A percentile compares a stretch with the other conserved stretches of the same genome.
Evolutionary conservation across 2,888 invertebrate genomes (phyloP).

Genomic region (Vanessa cardui): DNA sequence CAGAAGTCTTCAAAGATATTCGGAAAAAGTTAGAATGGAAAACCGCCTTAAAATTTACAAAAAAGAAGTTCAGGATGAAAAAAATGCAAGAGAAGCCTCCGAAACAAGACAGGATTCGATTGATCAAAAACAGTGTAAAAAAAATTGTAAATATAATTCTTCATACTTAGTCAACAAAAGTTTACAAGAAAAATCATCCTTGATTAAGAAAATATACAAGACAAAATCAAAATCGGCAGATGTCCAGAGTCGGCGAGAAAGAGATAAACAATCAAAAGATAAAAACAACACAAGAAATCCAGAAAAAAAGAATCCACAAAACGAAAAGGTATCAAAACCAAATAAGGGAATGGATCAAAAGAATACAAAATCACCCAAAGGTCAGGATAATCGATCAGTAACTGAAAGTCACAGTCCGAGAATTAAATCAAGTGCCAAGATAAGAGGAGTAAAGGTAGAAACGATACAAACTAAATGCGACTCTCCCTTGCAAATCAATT

Average conservation of each 20-base stretch:
- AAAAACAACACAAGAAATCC: constrained; percentile 20
- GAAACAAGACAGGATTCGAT: constrained; percentile 44
- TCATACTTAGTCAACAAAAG: constrained; percentile 65
- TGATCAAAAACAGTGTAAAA: constrained; percentile 37
- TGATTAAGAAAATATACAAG: constrained; percentile 46
- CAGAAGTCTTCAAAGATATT: constrained; percentile 75
- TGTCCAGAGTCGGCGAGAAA: constrained; percentile 44
- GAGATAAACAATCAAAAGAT: constrained; percentile 29
- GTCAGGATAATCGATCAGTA: constrained; percentile 25
- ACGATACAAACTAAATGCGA: constrained; percentile 36
- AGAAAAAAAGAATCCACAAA: constrained; percentile 19
- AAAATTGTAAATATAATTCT: constrained; percentile 49
- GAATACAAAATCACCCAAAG: constrained; percentile 27
- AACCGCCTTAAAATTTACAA: constrained; percentile 74
- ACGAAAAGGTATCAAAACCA: constrained; percentile 33
- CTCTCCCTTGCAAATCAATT: constrained; percentile 69
- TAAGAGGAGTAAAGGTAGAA: constrained; percentile 54
- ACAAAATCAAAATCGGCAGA: constrained; percentile 58
- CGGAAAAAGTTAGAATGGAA: constrained; percentile 76
- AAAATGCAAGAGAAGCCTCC: constrained; percentile 52
- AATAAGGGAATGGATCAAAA: constrained; percentile 32
- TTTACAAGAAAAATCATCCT: constrained; percentile 45
- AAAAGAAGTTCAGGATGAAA: constrained; percentile 55
- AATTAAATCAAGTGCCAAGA: constrained; percentile 51
- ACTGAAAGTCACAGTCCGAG: constrained; percentile 41